Base-by-base conservation (phyloP, 2,113 vertebrate genomes). In the Dromiciops gliroides region DNA sequence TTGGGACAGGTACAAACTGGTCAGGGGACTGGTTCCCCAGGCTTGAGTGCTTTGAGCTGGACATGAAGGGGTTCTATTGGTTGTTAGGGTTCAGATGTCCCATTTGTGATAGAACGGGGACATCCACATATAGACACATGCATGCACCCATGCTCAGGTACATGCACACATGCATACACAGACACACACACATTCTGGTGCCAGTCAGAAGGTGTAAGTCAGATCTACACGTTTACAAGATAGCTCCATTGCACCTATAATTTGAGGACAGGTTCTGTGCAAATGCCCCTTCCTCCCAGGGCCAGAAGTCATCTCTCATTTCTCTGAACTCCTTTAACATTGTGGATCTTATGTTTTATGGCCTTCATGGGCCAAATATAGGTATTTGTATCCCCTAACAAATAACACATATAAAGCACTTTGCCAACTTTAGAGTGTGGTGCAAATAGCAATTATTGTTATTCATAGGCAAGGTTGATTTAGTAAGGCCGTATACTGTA, bases 291-390 rank as follows among this genome's bases (percentile, higher is more conserved):
- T 56, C 50, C 2, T 60, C 56, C 28, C 94, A 93, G 51, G 44
- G 83, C 90, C 56, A 56, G 95, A 96, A 89, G 90, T 94, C 52
- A 94, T 92, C 75, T 90, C 67, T 91, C 48, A 93, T 89, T 83
- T 83, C 49, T 95, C 95, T 91, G 97, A 97, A 95, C 95, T 89
- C 52, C 90, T 95, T 53, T 91, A 95, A 92, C 90, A 56, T 60
- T 93, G 92, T 95, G 93, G 95, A 52, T 89, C 19, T 51, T 37
- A 93, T n/a, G n/a, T 92, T 91, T 92, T 47, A 48, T n/a, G 49
- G 50, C 4, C 49, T 67, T 97, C 53, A 25, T 83, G 48, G 48
- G 93, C 89, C 91, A 3, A 31, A 89, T 90, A 31, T 60, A 49
- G 48, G 89, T 95, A 37, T 60, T 14, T 44, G 48, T 44, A 31